Evolutionary conservation across 2,113 vertebrate genomes (phyloP).

Genomic region (Callocephalon fimbriatum): DNA sequence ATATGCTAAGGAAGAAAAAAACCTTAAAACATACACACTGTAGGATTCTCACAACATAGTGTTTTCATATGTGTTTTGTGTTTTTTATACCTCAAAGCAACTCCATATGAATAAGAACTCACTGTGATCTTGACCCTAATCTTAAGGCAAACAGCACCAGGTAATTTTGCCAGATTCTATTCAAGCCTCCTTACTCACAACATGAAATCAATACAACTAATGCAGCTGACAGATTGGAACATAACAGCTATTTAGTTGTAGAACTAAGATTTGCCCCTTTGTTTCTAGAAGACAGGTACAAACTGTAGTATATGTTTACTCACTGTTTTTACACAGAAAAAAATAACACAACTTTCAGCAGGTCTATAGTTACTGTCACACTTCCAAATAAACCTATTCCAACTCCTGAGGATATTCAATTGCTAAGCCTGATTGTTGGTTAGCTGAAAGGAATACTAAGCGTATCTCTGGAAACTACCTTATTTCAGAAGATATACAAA

Average conservation of each 20-base stretch:
- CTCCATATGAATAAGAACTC: background rate
- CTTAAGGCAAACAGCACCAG: background rate
- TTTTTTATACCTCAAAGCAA: background rate
- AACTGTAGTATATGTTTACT: background rate
- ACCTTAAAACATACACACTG: background rate
- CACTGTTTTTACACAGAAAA: background rate
- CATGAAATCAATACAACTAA: background rate
- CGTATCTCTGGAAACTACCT: background rate
- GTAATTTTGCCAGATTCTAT: background rate
- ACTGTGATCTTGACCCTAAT: background rate
- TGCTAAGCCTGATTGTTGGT: background rate
- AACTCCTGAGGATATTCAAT: background rate
- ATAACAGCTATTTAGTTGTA: background rate
- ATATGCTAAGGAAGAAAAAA: conserved; percentile 18
- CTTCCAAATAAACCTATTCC: background rate
- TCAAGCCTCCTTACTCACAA: background rate
- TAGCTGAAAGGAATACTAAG: background rate
- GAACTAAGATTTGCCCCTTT: background rate
- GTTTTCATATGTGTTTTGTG: background rate
- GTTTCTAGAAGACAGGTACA: background rate
- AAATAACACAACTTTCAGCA: background rate
- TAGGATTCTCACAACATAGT: background rate
- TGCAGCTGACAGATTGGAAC: background rate
- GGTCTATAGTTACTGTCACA: background rate
- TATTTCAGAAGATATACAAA: background rate